Evolutionary conservation across 92 coral and sea anemone genomes (phyloP).

Genomic region (Phenganax subtilis): DNA sequence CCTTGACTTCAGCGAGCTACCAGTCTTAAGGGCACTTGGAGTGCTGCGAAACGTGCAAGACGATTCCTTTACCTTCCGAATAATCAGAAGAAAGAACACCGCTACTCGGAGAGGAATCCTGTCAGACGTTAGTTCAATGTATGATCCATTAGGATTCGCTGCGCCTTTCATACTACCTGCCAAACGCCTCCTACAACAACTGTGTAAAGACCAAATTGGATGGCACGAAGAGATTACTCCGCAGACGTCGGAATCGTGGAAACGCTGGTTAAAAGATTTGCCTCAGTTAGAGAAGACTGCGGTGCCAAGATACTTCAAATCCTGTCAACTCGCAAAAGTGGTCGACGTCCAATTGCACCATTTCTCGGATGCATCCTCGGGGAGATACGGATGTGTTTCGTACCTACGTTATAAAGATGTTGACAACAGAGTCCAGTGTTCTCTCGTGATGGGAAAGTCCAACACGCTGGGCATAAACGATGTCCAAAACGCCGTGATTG

Average conservation of each 20-base stretch:
- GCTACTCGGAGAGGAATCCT: constrained; percentile 36
- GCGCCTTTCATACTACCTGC: constrained; percentile 19
- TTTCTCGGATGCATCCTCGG: constrained; percentile 1
- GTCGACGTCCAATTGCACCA: neutral
- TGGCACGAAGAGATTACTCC: constrained; percentile 35
- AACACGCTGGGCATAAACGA: no score
- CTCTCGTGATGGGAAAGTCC: constrained; percentile 9
- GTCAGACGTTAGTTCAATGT: constrained; percentile 40
- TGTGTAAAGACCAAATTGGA: constrained; percentile 30
- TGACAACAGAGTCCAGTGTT: neutral
- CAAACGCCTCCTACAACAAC: constrained; percentile 18
- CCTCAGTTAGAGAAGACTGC: neutral
- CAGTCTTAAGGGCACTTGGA: constrained; percentile 8
- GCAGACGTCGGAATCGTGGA: neutral
- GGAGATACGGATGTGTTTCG: constrained; percentile 8
- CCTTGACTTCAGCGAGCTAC: constrained; percentile 18
- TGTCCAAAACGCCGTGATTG: no score
- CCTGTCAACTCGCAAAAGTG: neutral
- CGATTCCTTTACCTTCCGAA: constrained; percentile 14
- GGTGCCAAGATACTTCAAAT: neutral
- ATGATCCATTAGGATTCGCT: constrained; percentile 34
- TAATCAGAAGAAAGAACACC: neutral
- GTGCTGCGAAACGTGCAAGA: constrained; percentile 22
- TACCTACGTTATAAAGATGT: constrained; percentile 8
- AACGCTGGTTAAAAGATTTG: constrained; percentile 22